Percentiles rank a stretch among this genome's conserved stretches.
phyloP scores from a whole-genome alignment of 2,888 invertebrate species.

The Amiota mariae region DNA sequence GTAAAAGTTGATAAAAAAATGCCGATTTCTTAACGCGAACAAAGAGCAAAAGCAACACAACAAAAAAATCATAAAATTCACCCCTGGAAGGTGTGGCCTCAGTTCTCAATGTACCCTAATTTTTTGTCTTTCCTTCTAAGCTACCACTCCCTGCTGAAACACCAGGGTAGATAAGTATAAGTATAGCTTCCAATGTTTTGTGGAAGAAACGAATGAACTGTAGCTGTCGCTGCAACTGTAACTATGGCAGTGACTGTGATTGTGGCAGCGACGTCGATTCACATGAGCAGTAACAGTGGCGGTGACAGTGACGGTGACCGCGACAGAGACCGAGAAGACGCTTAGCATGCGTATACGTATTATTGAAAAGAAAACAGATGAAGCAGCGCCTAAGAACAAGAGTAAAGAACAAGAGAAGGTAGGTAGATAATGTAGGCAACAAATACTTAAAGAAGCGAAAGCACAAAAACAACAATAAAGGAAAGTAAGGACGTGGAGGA shows the following conservation, averaged over 20 bases:
- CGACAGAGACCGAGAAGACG: neutral
- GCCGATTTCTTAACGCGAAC: neutral
- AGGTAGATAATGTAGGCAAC: conserved; percentile 34
- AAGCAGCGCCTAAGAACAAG: neutral
- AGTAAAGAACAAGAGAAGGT: neutral
- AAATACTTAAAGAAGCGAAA: conserved; percentile 58
- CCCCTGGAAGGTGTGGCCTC: conserved; percentile 72
- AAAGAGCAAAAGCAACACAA: conserved; percentile 34
- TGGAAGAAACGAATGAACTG: conserved; percentile 20
- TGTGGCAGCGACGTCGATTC: neutral
- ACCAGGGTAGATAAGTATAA: conserved; percentile 38
- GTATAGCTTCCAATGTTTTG: conserved; percentile 23
- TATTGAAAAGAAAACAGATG: conserved; percentile 49
- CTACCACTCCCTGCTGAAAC: neutral
- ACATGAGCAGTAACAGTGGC: conserved; percentile 19
- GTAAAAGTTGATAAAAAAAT: conserved; percentile 53
- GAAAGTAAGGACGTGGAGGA: conserved; percentile 42
- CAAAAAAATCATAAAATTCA: conserved; percentile 56
- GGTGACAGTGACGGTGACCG: neutral
- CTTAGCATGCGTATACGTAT: conserved; percentile 55
- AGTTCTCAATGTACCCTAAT: conserved; percentile 47
- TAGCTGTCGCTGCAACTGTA: neutral
- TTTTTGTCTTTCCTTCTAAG: conserved; percentile 34
- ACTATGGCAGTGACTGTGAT: neutral
- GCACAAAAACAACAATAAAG: conserved; percentile 26